These are phyloP conservation scores for Pelecanus crispus DNA, from an alignment of 2,113 vertebrate species.

Conservation along the genomic window DNA sequence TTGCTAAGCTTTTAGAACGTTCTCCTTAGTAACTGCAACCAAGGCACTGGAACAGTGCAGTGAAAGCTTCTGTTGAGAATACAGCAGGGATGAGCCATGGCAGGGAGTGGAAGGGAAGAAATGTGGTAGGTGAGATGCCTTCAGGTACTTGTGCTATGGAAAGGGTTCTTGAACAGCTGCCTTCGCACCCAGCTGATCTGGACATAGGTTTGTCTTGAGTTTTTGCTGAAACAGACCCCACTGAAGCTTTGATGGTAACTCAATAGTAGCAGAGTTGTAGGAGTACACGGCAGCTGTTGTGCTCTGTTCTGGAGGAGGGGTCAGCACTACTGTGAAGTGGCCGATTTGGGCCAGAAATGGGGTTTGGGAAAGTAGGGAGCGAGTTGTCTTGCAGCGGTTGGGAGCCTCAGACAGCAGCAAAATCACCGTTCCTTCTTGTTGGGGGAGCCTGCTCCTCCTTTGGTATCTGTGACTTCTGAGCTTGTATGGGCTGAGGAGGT, in stretches of 20 bases:
- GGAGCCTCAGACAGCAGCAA: neutral
- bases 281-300: neutral
- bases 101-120: neutral
- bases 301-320: neutral
- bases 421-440: neutral
- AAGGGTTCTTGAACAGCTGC: neutral
- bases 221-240: neutral
- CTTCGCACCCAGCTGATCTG: neutral
- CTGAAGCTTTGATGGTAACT: neutral
- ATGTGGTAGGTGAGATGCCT: neutral
- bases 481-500: neutral
- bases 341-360: neutral
- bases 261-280: neutral
- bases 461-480: neutral
- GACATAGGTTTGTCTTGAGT: neutral
- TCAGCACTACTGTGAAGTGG: neutral
- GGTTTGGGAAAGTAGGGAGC: neutral
- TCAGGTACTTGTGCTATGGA: neutral
- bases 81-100: neutral
- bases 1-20: neutral
- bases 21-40: neutral
- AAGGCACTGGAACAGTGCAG: rapidly evolving
- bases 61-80: neutral
- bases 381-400: neutral
- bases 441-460: neutral